Evolutionary conservation across 2,888 invertebrate species (phyloP), one percentile per base, ranked within the genome.

Genomic region (Dolomedes plantarius): DNA sequence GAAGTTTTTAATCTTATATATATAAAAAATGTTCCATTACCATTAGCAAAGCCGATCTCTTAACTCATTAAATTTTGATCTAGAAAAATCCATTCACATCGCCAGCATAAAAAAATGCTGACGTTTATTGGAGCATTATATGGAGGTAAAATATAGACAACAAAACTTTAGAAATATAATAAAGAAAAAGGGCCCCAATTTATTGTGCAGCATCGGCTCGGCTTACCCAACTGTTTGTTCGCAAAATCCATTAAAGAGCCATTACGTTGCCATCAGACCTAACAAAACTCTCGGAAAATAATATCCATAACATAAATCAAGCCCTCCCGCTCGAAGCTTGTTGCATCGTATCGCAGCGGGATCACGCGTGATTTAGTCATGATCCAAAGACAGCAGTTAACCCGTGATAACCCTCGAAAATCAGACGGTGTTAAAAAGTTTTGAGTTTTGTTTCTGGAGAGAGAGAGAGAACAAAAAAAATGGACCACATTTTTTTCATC

Each of bases 361-460:
- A 39, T 46, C 75, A 31, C 11, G 62, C 23, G 71, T 65, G 76
- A 71, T 83, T 76, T 72, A 83, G 46, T 56, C 65, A 72, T 71
- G 76, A 65, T 39, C 76, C 69, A 76, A 71, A 76, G 36, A 36
- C 74, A 83, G 65, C 71, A 46, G 76, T 76, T 83, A 83, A 83
- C 82, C 82, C 39, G 13, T 7, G 82, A 83, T 83, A 83, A 83
- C 82, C 82, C 36, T 19, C 19, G 19, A 29, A 27, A 19, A 27
- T 7, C 32, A 80, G 46, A 73, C 36, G 23, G 23, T 56, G 56
- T 23, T 56, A 56, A 56, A 56, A 56, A 56, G 56, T 56, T 56
- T 56, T 56, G 23, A 56, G 5, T 56, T 56, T 56, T 23, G 56
- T 56, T 56, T 56, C 56, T 23, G 23, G 23, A 23, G n/a, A 46